These are phyloP conservation scores for Myiotriccus ornatus DNA, from an alignment of 2,797 vertebrate genomes.

Conservation along the genomic window DNA sequence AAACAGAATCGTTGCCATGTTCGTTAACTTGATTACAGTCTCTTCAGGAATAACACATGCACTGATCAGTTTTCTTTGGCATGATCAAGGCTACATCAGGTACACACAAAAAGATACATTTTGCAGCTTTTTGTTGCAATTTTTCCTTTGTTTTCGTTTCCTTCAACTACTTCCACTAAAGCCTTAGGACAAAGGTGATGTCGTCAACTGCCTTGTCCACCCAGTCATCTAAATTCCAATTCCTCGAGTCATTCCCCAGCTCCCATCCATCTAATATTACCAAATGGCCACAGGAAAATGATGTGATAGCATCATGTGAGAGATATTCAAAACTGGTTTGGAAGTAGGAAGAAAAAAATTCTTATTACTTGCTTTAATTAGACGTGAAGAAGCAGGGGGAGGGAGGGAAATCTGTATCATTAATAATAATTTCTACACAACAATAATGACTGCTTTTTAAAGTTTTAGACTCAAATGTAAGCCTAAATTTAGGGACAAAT, in stretches of 20 bases:
- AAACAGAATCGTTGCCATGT: not conserved
- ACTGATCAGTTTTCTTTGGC: not conserved
- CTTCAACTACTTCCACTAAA: not conserved
- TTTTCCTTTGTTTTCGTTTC: not conserved
- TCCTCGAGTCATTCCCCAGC: not conserved
- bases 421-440: not conserved
- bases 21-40: not conserved
- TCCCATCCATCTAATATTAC: not conserved
- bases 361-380: not conserved
- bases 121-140: not conserved
- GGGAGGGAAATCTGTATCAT: not conserved
- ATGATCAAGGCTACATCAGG: not conserved
- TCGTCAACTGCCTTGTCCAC: not conserved
- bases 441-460: not conserved
- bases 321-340: not conserved
- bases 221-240: not conserved
- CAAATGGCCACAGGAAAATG: not conserved
- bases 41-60: not conserved
- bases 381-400: fast-evolving
- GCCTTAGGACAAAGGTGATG: not conserved
- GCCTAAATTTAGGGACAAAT: not conserved
- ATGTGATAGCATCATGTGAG: not conserved
- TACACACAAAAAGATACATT: not conserved
- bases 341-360: not conserved
- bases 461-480: not conserved